Base-by-base conservation (phyloP, 2,888 invertebrate species). In the Brenthis hecate region DNA sequence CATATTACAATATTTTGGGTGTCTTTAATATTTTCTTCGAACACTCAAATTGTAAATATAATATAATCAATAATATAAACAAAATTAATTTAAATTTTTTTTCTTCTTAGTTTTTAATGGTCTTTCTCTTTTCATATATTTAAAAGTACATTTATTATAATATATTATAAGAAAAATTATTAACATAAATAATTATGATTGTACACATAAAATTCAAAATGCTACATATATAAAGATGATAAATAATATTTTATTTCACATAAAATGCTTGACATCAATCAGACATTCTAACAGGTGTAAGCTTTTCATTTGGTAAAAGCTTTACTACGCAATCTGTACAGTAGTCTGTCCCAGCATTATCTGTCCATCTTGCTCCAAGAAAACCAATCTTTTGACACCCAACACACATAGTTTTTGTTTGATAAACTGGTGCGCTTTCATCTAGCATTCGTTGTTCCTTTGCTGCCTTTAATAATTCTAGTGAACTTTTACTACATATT, bases 271-370 rank as follows among this genome's bases (percentile, higher is more conserved):
- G 13, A 53, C 28, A 73, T 77, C 70, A 85, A 56, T 79, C 61
- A 53, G 81, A 77, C 74, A 82, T 77, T 70, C 92, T 79, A 66
- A 91, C 78, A 61, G 92, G 92, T 74, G 83, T 85, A 16, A 92
- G 72, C 77, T 82, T 85, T 71, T 91, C 91, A 61, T 80, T 76
- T 8, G 92, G 92, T 50, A 91, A 74, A 14, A 89, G 75, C 73
- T 85, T 87, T 6, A 92, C 89, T 53, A 92, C 77, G 78, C 92
- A 92, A 70, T 92, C 92, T 2, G 92, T 92, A 71, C 92, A 92
- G 73, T 88, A 92, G 71, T 92, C 92, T 47, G 92, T 92, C 0
- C 92, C 92, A 0, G 92, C 80, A 73, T 92, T 91, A 66, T 92
- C 92, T 0, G 92, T 92, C 92, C 92, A 92, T 68, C 92, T 78